Base-by-base conservation (phyloP, 1,140 invertebrate genomes). In the Leptinotarsa undecemlineata region DNA sequence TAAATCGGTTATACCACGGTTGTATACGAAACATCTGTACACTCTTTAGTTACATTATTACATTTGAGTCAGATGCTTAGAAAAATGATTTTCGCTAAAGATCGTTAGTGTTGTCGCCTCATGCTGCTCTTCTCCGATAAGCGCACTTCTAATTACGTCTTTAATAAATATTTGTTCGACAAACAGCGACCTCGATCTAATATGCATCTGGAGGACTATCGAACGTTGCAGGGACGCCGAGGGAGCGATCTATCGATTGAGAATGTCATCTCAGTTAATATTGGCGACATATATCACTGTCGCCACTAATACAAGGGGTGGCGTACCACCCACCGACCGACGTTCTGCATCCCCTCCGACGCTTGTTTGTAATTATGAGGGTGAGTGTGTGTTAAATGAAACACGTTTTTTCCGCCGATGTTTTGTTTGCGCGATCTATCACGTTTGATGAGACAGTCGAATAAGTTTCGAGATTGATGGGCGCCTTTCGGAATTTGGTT, bases 221-320 rank as follows among this genome's bases (percentile, higher is more conserved):
- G 23, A 73, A 64, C 42, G 2, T 57, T 57, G 51, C 51, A 57
- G 51, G 15, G 33, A 8, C 68, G 33, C 48, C 20, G 68, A 26
- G 67, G 71, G 33, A 60, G 66, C 72, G 62, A 64, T 72, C n/a
- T 57, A 76, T 78, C 74, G 77, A 78, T 76, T 76, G 68, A 57
- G 60, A 63, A 76, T 74, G 71, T 73, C 77, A 76, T 78, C 74
- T 74, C 48, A 69, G 62, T 48, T 62, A 74, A 78, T 78, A 78
- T 76, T 78, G 74, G 68, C 72, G 63, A 74, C 77, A 78, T 78
- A 78, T 69, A 78, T 78, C 77, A 78, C 68, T 78, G 77, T 78
- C 74, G 77, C 67, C 71, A 67, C 74, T 62, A 67, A 51, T 75
- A 62, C 63, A 48, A 74, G 72, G 71, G 74, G 48, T 60, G 69